Percentiles rank a stretch among this genome's conserved stretches.
phyloP scores from a whole-genome alignment of 2,888 invertebrate genomes.

The Nasonovia ribisnigri region DNA sequence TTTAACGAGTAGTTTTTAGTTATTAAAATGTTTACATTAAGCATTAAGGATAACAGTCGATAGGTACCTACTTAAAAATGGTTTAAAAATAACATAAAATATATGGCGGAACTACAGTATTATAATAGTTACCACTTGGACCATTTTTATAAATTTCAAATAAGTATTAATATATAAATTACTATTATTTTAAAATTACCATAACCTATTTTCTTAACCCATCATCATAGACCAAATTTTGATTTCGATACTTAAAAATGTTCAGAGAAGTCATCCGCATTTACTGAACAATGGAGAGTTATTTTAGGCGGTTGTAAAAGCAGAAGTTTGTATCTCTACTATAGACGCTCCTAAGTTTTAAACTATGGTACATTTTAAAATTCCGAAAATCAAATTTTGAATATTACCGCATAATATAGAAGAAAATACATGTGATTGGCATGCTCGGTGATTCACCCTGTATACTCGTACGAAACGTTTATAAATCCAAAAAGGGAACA shows the following conservation, averaged over 20 bases:
- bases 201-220: background rate
- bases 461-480: background rate
- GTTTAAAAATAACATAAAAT: background rate
- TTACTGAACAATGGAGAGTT: background rate
- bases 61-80: background rate
- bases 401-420: background rate
- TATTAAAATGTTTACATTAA: background rate
- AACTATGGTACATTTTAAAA: background rate
- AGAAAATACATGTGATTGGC: background rate
- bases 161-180: no score
- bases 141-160: background rate
- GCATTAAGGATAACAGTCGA: no score
- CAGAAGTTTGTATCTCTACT: background rate
- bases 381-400: no score
- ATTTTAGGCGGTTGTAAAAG: no score
- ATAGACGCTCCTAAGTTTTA: background rate
- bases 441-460: background rate
- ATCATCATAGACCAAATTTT: background rate
- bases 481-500: background rate
- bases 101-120: background rate
- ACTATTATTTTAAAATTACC: no score
- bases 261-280: background rate
- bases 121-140: background rate
- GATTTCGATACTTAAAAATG: background rate
- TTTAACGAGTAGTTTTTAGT: no score